phyloP scores from a whole-genome alignment of 2,113 vertebrate genomes.

The Haliaeetus leucogaster region DNA sequence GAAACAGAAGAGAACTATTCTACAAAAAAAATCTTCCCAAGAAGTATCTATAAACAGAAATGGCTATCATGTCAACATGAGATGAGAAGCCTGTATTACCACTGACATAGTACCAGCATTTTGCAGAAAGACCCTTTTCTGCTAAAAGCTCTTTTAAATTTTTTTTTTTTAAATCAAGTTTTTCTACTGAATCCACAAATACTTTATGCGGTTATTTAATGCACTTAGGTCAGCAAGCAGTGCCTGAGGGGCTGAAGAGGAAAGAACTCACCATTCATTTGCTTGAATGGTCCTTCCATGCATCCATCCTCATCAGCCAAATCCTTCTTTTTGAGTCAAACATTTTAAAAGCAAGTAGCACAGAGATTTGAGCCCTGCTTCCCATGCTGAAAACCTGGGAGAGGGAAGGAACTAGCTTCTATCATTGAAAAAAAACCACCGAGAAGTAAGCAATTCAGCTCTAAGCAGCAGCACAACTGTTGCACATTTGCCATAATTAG shows the following conservation, averaged over 20 bases:
- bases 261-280: not conserved
- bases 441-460: not conserved
- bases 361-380: not conserved
- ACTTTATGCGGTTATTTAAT: not conserved
- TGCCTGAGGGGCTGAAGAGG: not conserved
- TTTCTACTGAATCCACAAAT: not conserved
- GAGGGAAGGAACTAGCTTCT: not conserved
- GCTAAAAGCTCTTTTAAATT: not conserved
- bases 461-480: not conserved
- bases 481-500: not conserved
- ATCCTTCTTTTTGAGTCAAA: not conserved
- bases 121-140: not conserved
- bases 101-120: not conserved
- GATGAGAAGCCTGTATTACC: not conserved
- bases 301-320: not conserved
- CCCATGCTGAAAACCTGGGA: not conserved
- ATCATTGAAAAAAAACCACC: fast-evolving
- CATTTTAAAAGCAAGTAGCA: not conserved
- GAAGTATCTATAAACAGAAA: not conserved
- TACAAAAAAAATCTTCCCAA: not conserved
- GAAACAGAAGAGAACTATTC: not conserved
- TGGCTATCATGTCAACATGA: not conserved
- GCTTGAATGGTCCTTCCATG: not conserved
- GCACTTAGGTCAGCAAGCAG: not conserved
- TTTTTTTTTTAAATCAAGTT: not conserved